Percentiles rank a stretch among this genome's conserved stretches.
Evolutionary conservation across 2,888 invertebrate genomes (phyloP).

Genomic region (Agrochola litura): DNA sequence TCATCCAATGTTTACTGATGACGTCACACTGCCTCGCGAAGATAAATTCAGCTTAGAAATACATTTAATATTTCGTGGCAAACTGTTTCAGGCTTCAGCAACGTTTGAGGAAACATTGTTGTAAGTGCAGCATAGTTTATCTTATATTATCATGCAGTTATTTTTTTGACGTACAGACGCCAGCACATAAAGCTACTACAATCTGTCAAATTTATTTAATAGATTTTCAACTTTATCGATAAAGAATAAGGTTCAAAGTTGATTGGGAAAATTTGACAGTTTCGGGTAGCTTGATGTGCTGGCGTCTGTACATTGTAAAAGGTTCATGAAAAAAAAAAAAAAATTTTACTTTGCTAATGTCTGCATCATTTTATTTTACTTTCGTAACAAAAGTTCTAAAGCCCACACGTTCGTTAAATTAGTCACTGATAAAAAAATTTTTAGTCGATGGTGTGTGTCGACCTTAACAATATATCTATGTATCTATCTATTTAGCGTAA

Average conservation of each 20-base stretch:
- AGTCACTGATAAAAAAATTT: background rate
- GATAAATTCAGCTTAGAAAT: conserved; percentile 25
- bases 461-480: background rate
- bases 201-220: no score
- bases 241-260: no score
- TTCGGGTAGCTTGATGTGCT: no score
- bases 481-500: background rate
- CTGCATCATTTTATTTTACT: background rate
- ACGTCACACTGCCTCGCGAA: background rate
- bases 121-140: conserved; percentile 10
- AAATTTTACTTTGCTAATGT: background rate
- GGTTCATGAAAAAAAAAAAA: no score
- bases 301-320: no score
- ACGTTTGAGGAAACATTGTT: conserved; percentile 5
- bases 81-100: background rate
- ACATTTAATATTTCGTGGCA: conserved; percentile 14
- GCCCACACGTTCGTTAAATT: background rate
- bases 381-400: background rate
- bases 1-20: conserved; percentile 21
- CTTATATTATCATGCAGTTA: conserved; percentile 7
- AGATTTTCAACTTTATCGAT: no score
- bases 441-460: background rate
- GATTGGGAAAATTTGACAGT: no score
- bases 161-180: no score
- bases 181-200: no score